Conservation (phyloP, 2,113 vertebrate genomes). For the Neodon shergylaensis region DNA sequence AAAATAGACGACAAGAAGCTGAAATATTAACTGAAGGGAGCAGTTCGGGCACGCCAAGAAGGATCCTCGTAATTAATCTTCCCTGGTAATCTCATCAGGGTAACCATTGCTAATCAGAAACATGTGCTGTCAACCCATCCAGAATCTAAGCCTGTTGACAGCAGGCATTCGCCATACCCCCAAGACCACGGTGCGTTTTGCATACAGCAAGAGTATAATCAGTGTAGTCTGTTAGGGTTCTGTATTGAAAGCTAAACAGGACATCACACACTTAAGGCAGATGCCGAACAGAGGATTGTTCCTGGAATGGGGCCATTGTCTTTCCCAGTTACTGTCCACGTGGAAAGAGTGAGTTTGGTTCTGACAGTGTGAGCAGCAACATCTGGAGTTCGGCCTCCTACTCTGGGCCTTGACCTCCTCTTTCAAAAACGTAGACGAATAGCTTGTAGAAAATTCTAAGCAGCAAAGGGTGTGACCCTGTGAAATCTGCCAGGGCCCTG, state of each 20-base stretch:
- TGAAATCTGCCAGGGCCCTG: not conserved
- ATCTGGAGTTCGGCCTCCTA: constrained; percentile 40
- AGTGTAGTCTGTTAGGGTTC: not conserved
- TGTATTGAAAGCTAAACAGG: not conserved
- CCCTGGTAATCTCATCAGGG: constrained; percentile 65
- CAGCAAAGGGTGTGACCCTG: not conserved
- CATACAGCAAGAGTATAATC: constrained; percentile 49
- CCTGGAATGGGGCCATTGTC: constrained; percentile 23
- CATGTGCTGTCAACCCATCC: constrained; percentile 45
- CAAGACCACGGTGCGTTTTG: not conserved
- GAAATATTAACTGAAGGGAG: constrained; percentile 76
- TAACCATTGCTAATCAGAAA: constrained; percentile 73
- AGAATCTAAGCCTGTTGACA: constrained; percentile 13
- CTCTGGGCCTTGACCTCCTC: constrained; percentile 29
- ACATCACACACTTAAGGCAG: not conserved
- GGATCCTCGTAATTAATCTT: constrained; percentile 73
- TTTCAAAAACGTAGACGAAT: constrained; percentile 38
- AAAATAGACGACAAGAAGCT: constrained; percentile 77
- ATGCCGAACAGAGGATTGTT: constrained; percentile 11
- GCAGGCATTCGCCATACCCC: not conserved
- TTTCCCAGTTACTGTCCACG: not conserved
- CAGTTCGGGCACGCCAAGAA: constrained; percentile 59
- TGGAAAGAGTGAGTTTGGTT: constrained; percentile 34
- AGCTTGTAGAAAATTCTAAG: not conserved
- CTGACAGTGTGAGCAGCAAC: not conserved